Percentiles rank a stretch among this genome's conserved stretches.
Evolutionary conservation across 1,140 invertebrate genomes (phyloP).

Genomic region (Ectropis grisescens): DNA sequence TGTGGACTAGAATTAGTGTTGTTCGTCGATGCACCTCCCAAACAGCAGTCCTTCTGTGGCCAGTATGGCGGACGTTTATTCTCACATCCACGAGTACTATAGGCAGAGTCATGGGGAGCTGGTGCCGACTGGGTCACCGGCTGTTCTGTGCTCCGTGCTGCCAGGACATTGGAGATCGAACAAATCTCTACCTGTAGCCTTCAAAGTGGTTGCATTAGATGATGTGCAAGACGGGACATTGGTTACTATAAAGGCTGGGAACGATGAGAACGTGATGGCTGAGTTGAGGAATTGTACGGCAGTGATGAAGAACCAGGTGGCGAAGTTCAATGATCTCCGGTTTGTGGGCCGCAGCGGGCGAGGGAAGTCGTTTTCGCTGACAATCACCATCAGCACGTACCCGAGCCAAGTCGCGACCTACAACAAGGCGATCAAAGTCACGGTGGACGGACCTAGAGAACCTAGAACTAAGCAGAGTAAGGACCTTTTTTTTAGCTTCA

Average conservation of each 20-base stretch:
- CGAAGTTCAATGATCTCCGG: conserved; percentile 97
- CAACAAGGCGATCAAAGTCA: conserved; percentile 98
- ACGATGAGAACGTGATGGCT: conserved; percentile 96
- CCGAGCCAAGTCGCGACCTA: conserved; percentile 96
- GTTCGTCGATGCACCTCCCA: conserved; percentile 67
- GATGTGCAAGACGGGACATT: conserved; percentile 94
- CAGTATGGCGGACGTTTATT: conserved; percentile 78
- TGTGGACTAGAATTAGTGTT: no score
- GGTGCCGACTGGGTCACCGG: conserved; percentile 91
- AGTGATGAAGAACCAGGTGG: conserved; percentile 96
- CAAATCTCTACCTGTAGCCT: conserved; percentile 94
- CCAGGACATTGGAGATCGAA: conserved; percentile 97
- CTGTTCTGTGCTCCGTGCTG: conserved; percentile 90
- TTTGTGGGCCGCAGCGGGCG: conserved; percentile 96
- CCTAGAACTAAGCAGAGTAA: conserved; percentile 97
- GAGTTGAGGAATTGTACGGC: conserved; percentile 94
- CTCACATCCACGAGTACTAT: conserved; percentile 81
- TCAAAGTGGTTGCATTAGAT: conserved; percentile 91
- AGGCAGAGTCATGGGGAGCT: conserved; percentile 91
- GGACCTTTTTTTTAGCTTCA: conserved; percentile 71
- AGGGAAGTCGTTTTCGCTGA: conserved; percentile 95
- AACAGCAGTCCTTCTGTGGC: conserved; percentile 62
- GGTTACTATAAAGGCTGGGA: conserved; percentile 93
- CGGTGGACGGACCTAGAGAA: conserved; percentile 98
- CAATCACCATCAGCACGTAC: conserved; percentile 92